These are phyloP conservation scores for Drosophila peninsularis DNA, from an alignment of 2,888 invertebrate species.

Conservation along the genomic window DNA sequence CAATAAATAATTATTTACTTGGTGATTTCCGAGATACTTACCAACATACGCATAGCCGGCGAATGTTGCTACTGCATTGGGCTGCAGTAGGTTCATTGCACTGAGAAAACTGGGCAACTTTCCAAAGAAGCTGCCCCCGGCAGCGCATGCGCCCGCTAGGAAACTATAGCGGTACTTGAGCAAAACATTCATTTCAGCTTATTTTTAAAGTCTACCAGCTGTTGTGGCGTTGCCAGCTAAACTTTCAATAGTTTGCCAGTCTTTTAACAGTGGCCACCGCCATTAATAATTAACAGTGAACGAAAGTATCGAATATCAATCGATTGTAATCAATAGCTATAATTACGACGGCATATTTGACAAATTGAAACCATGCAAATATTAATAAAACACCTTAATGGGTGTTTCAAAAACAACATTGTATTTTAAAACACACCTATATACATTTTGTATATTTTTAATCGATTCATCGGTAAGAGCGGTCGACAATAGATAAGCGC, in stretches of 20 bases:
- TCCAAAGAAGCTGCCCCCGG: conserved; percentile 86
- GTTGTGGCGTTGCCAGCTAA: conserved; percentile 13
- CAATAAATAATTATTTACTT: neutral
- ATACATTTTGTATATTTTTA: neutral
- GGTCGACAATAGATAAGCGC: too few species aligned
- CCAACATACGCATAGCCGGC: conserved; percentile 28
- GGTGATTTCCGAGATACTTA: neutral
- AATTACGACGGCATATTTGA: neutral
- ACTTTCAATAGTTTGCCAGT: neutral
- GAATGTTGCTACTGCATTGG: neutral
- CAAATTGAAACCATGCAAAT: neutral
- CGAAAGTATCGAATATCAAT: neutral
- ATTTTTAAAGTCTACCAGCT: conserved; percentile 1
- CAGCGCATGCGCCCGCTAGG: conserved; percentile 86
- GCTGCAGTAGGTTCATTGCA: conserved; percentile 43
- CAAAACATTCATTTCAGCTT: conserved; percentile 48
- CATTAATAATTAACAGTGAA: neutral
- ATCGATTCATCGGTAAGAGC: neutral
- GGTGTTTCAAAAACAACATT: too few species aligned
- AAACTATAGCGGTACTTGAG: conserved; percentile 76
- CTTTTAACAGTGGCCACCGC: too few species aligned
- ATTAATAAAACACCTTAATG: neutral
- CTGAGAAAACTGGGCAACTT: conserved; percentile 85
- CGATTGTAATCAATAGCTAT: neutral
- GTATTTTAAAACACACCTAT: too few species aligned